Base-by-base conservation (phyloP, 2,797 vertebrate species). In the Crocidura indochinensis region DNA sequence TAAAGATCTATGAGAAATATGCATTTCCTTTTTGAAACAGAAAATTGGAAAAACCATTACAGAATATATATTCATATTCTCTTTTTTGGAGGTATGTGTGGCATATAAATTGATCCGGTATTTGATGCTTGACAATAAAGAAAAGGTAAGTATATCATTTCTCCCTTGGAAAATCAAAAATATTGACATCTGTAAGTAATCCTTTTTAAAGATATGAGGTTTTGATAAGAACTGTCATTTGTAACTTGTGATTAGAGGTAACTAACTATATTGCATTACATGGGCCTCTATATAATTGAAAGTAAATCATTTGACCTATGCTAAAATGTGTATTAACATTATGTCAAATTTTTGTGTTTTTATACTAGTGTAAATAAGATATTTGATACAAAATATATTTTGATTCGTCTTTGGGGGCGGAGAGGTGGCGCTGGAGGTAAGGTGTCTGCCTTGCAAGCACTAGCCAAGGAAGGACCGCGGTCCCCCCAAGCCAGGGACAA, bases 11-110 rank as follows among this genome's bases (percentile, higher is more conserved):
- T n/a, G n/a, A n/a, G n/a, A 24, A 74, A 38, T 51, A 4, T 71
- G 12, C 11, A 11, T 95, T 93, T 94, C 89, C 24, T 88, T 94
- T 94, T 86, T 90, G 74, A 64, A 92, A 26, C 84, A 96, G 96
- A 80, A 0, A 68, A 68, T 29, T 72, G 95, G 88, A n/a, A 49
- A 74, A 49, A 15, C 94, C 3, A 91, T 96, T 90, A 88, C 95
- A 5, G 17, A 31, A 10, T 95, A 95, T 79, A 4, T 96, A 78
- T 19, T 76, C 19, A 0, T 96, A 2, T 95, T 96, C 82, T 53
- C 2, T 27, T 0, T 6, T 0, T 20, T 96, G 84, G 84, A 96
- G 69, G 7, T 94, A 15, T 0, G 10, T 47, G 2, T 84, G 46
- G 0, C 88, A 7, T 2, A 2, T 6, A n/a, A 0, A 1, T 62